phyloP scores from a whole-genome alignment of 2,113 vertebrate species.

The Scytalopus superciliaris region DNA sequence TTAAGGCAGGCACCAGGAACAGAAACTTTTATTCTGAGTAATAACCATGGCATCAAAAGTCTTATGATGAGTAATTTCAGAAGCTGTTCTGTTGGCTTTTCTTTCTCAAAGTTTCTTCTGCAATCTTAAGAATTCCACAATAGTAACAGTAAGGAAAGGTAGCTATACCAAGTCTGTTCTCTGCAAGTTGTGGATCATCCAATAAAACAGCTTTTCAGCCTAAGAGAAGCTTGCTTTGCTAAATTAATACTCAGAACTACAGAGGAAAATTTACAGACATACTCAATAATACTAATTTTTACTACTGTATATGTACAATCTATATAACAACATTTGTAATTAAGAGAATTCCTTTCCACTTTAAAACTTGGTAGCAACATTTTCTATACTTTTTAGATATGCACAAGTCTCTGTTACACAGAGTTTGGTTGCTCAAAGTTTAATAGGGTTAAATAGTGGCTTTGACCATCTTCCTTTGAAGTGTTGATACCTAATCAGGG shows the following conservation, averaged over 20 bases:
- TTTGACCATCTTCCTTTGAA: neutral
- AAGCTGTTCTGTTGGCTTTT: neutral
- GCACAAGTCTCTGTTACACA: neutral
- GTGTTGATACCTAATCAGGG: neutral
- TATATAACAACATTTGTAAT: neutral
- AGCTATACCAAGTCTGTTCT: neutral
- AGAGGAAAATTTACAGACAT: neutral
- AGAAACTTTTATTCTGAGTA: neutral
- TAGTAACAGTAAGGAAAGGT: neutral
- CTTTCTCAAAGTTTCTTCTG: neutral
- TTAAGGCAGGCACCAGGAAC: neutral
- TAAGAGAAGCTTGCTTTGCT: neutral
- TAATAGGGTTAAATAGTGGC: neutral
- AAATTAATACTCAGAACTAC: neutral
- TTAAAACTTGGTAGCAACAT: neutral
- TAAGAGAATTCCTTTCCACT: neutral
- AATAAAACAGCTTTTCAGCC: neutral
- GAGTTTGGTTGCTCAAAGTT: neutral
- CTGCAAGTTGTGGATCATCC: neutral
- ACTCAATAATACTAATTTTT: neutral
- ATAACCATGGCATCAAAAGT: neutral
- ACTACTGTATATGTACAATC: neutral
- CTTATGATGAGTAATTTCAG: neutral
- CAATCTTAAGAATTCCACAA: neutral
- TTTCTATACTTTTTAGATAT: neutral